phyloP scores from a whole-genome alignment of 1,140 invertebrate genomes.

The Pseudomyrmex concolor region DNA sequence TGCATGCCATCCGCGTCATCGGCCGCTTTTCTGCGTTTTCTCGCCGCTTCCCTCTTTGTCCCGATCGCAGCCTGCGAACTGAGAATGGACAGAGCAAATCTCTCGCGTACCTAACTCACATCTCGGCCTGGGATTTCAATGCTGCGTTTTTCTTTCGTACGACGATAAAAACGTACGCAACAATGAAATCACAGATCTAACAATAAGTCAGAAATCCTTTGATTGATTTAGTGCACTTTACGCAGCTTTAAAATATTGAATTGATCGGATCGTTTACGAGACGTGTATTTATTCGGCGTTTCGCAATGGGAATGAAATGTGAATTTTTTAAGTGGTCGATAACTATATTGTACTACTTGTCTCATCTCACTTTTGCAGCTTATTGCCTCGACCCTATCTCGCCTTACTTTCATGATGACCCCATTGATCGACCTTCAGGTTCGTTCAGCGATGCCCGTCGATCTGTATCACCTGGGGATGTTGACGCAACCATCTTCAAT shows the following conservation, averaged over 20 bases:
- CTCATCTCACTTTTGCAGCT: slow-evolving; percentile 17
- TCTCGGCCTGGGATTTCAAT: too few relatives aligned
- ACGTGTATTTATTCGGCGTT: too few relatives aligned
- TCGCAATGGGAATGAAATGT: not conserved
- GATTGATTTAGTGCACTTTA: not conserved
- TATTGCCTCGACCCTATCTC: slow-evolving; percentile 27
- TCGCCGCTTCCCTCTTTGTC: slow-evolving; percentile 23
- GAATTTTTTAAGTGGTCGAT: not conserved
- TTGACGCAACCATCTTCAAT: slow-evolving; percentile 68
- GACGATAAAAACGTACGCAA: too few relatives aligned
- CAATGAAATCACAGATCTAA: too few relatives aligned
- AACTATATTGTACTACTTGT: not conserved
- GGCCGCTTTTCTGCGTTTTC: slow-evolving; percentile 21
- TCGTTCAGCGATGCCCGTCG: slow-evolving; percentile 65
- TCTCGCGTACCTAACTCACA: too few relatives aligned
- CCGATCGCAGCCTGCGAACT: too few relatives aligned
- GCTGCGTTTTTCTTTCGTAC: too few relatives aligned
- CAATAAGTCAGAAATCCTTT: too few relatives aligned
- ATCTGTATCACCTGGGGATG: slow-evolving; percentile 73
- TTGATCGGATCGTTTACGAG: too few relatives aligned
- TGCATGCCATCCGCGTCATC: slow-evolving; percentile 39
- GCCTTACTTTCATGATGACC: slow-evolving; percentile 75
- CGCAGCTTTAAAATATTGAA: not conserved
- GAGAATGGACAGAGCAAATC: too few relatives aligned
- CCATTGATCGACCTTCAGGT: slow-evolving; percentile 77